These are phyloP conservation scores for Manduca sexta DNA, from an alignment of 1,140 invertebrate genomes.

Conservation along the genomic window DNA sequence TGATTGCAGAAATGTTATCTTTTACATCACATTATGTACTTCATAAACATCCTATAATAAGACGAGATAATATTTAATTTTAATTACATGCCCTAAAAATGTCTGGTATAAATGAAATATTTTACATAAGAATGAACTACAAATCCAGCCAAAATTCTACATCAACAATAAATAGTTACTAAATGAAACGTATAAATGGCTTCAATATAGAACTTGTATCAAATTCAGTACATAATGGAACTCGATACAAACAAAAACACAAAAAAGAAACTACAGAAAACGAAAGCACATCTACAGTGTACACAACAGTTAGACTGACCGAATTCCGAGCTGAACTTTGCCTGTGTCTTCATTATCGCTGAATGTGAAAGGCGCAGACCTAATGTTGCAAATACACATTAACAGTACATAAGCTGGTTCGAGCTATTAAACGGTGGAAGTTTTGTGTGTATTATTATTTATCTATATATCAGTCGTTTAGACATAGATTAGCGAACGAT, in stretches of 20 bases:
- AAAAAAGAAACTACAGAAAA: background rate
- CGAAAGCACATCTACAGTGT: background rate
- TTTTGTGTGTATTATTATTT: no score
- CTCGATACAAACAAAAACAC: background rate
- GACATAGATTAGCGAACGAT: no score
- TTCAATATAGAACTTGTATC: no score
- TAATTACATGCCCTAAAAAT: no score
- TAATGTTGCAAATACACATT: constrained; percentile 13
- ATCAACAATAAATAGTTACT: background rate
- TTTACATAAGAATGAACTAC: no score
- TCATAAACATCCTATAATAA: background rate
- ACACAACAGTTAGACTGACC: constrained; percentile 22
- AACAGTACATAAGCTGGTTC: background rate
- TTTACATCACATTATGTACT: background rate
- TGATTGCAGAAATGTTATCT: no score
- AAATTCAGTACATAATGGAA: no score
- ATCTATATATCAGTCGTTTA: no score
- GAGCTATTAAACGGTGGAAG: no score
- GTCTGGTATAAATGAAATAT: no score
- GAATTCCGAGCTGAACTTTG: constrained; percentile 33
- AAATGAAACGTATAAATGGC: no score
- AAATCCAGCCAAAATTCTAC: background rate
- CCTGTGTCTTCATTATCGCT: constrained; percentile 22
- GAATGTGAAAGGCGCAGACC: constrained; percentile 32
- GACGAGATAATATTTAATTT: no score